Percentiles rank a stretch among this genome's conserved stretches.
Evolutionary conservation across 2,888 invertebrate species (phyloP).

Genomic region (Eupithecia exiguata): DNA sequence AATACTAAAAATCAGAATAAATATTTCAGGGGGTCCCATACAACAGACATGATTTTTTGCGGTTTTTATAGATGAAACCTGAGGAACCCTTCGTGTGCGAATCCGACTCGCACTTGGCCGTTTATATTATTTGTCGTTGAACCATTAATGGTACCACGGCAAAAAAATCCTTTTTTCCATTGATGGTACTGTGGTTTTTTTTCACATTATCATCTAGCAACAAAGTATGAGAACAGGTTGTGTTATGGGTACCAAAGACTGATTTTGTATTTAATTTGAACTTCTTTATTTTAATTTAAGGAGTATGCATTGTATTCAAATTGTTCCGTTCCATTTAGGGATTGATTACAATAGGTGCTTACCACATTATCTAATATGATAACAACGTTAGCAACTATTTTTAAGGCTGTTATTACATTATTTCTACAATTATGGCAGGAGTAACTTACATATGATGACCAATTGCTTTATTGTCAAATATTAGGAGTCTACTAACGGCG

Average conservation of each 20-base stretch:
- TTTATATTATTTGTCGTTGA: too few species aligned
- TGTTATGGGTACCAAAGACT: background rate
- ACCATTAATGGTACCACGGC: too few species aligned
- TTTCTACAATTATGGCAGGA: background rate
- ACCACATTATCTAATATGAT: background rate
- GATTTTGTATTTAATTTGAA: background rate
- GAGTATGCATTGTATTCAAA: constrained; percentile 6
- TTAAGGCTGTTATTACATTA: background rate
- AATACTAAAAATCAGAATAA: too few species aligned
- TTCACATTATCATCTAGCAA: background rate
- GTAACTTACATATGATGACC: background rate
- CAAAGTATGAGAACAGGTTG: background rate
- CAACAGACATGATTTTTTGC: too few species aligned
- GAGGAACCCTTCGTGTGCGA: too few species aligned
- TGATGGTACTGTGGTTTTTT: too few species aligned
- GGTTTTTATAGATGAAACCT: too few species aligned
- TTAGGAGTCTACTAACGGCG: background rate
- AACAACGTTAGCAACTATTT: background rate
- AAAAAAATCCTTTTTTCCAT: too few species aligned
- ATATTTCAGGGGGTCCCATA: too few species aligned
- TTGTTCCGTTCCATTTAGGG: background rate
- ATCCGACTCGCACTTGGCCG: too few species aligned
- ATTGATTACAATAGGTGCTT: background rate
- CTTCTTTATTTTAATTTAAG: background rate
- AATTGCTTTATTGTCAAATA: background rate